Conservation (phyloP, 2,888 invertebrate species). For the Pseudococcus longispinus region DNA sequence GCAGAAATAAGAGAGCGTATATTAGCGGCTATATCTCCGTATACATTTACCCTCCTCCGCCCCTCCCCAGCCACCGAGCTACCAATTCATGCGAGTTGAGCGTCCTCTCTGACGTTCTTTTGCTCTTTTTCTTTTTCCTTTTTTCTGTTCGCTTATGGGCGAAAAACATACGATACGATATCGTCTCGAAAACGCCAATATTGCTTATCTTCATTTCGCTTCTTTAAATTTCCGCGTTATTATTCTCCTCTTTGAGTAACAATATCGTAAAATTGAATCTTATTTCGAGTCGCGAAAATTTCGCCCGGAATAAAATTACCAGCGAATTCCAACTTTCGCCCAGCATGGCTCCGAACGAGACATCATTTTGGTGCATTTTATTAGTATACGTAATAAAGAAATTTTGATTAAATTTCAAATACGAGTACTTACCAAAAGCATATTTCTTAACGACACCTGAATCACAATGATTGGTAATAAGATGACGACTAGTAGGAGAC, state of each 20-base stretch:
- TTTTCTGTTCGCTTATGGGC: background rate
- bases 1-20: background rate
- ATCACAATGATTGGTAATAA: conserved; percentile 49
- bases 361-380: too few species aligned
- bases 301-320: too few species aligned
- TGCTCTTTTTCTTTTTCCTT: background rate
- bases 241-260: background rate
- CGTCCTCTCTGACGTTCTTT: background rate
- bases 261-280: background rate
- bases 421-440: conserved; percentile 43
- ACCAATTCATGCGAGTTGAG: background rate
- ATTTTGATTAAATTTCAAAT: background rate
- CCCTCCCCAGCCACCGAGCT: background rate
- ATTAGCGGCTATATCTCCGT: conserved; percentile 22
- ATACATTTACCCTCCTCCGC: background rate
- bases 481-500: conserved; percentile 52
- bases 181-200: background rate
- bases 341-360: too few species aligned
- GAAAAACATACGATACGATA: background rate
- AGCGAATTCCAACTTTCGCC: too few species aligned
- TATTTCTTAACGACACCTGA: conserved; percentile 53
- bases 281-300: background rate
- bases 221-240: background rate
- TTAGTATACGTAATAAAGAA: background rate
- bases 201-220: conserved; percentile 22